Conservation (phyloP, 1,140 invertebrate species). For the Drosophila prosaltans region DNA sequence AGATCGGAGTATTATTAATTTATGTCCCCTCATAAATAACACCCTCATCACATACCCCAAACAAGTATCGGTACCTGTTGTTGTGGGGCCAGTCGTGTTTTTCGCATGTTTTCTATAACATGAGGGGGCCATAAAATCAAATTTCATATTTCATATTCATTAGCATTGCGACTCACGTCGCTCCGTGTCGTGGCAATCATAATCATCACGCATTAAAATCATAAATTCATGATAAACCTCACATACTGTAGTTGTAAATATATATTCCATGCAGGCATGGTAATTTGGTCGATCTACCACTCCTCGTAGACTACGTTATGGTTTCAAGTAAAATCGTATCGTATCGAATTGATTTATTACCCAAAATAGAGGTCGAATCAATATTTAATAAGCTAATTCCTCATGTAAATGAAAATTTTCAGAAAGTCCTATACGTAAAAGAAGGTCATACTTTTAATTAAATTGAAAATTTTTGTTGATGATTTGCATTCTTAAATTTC, state of each 20-base stretch:
- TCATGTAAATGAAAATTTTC: not conserved
- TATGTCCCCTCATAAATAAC: conserved; percentile 62
- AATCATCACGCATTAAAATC: conserved; percentile 74
- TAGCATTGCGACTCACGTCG: conserved; percentile 61
- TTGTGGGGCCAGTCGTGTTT: conserved; percentile 51
- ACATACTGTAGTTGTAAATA: not conserved
- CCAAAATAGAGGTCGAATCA: not conserved
- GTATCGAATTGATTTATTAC: not conserved
- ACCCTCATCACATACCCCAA: conserved; percentile 56
- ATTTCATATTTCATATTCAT: conserved; percentile 75
- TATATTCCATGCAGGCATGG: conserved; percentile 58
- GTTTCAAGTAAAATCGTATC: not conserved
- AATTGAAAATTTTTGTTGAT: too few relatives aligned
- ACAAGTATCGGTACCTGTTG: conserved; percentile 43
- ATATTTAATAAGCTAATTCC: not conserved
- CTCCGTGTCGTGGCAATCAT: conserved; percentile 34
- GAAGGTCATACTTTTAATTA: not conserved
- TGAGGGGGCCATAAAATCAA: conserved; percentile 63
- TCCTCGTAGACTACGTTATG: conserved; percentile 29
- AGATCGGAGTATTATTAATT: conserved; percentile 43
- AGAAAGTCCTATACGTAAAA: not conserved
- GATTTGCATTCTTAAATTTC: too few relatives aligned
- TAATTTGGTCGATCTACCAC: conserved; percentile 29
- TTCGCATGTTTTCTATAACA: conserved; percentile 59
- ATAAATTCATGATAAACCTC: conserved; percentile 67